Conservation (phyloP, 2,113 vertebrate genomes). For the Notarius lentiginosus region DNA sequence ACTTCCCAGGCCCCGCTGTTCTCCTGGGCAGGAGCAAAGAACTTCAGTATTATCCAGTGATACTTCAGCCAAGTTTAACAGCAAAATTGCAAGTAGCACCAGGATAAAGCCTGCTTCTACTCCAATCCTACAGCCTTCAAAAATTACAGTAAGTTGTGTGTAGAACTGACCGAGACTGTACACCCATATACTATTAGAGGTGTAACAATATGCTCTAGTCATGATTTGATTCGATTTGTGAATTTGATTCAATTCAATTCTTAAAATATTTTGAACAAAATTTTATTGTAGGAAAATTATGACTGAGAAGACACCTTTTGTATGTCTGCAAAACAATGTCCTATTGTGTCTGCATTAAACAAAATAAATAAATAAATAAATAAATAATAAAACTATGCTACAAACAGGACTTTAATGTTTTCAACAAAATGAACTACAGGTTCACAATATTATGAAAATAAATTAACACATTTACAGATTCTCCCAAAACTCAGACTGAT, state of each 20-base stretch:
- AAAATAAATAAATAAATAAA: too few species aligned
- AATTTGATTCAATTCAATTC: background rate
- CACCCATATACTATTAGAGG: background rate
- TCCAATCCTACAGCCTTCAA: constrained; percentile 89
- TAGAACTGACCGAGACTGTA: constrained; percentile 77
- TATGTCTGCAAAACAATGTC: too few species aligned
- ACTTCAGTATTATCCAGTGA: constrained; percentile 82
- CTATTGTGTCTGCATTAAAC: too few species aligned
- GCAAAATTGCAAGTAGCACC: constrained; percentile 98
- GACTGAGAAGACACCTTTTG: too few species aligned
- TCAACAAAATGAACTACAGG: too few species aligned
- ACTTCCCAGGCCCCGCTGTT: constrained; percentile 73
- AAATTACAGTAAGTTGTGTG: constrained; percentile 99
- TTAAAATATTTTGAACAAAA: background rate
- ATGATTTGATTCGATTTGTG: background rate
- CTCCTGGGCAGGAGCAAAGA: constrained; percentile 80
- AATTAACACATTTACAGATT: too few species aligned
- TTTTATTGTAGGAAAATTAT: too few species aligned
- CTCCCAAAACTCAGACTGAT: too few species aligned
- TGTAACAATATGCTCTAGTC: background rate
- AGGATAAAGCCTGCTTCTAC: constrained; percentile 92
- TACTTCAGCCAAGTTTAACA: constrained; percentile 79
- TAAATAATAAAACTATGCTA: too few species aligned
- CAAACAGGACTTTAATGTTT: too few species aligned
- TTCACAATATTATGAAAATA: too few species aligned